Conservation (phyloP, 1,140 invertebrate genomes). For the Trichonephila clavipes region DNA sequence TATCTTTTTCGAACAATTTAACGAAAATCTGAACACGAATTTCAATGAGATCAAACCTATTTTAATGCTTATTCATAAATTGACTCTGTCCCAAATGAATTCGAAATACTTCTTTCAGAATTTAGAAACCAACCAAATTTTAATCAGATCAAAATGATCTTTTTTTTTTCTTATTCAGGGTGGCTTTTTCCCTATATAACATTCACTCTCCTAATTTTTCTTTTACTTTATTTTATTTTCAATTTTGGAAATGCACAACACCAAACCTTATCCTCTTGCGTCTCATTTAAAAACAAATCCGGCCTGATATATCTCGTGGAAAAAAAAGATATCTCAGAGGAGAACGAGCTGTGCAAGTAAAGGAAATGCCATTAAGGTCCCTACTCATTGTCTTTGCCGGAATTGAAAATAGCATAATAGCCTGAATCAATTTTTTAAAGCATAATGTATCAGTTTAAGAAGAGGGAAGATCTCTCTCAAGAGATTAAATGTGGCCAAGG, state of each 20-base stretch:
- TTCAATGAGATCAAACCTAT: not conserved
- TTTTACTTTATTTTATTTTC: not conserved
- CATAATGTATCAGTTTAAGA: constrained; percentile 12
- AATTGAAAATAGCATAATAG: constrained; percentile 31
- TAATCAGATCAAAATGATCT: constrained; percentile 56
- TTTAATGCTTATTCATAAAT: constrained; percentile 60
- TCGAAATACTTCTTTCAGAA: not conserved
- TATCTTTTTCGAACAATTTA: not conserved
- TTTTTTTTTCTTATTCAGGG: constrained; percentile 17
- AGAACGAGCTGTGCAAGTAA: not conserved
- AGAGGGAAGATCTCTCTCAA: not conserved
- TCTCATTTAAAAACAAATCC: constrained; percentile 57
- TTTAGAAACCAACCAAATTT: constrained; percentile 36
- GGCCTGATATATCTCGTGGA: not conserved
- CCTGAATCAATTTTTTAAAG: constrained; percentile 35
- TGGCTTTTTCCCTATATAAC: not conserved
- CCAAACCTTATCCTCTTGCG: constrained; percentile 23
- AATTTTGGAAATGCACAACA: not conserved
- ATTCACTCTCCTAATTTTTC: not conserved
- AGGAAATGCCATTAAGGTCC: constrained; percentile 19
- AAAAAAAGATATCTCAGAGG: not conserved
- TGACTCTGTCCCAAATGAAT: not conserved
- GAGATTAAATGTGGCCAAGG: constrained; percentile 3
- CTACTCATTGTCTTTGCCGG: constrained; percentile 42
- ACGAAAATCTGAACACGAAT: not conserved